Conservation (phyloP, 2,113 vertebrate species). For the Catharus fuscescens region DNA sequence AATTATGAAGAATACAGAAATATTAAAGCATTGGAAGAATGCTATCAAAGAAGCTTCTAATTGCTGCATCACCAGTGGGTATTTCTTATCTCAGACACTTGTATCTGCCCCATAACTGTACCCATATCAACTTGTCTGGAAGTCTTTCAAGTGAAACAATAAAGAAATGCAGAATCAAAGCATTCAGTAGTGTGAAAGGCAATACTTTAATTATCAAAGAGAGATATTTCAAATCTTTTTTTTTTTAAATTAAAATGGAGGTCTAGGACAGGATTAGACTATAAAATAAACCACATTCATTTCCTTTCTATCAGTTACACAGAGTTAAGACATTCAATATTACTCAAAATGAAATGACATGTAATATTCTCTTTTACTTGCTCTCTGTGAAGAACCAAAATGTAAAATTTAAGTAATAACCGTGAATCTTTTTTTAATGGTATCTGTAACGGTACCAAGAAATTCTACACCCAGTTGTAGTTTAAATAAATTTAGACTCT, state of each 20-base stretch:
- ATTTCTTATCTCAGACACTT: background rate
- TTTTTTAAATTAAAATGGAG: background rate
- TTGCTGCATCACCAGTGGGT: background rate
- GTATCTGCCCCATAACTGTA: background rate
- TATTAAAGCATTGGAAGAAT: background rate
- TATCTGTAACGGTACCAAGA: background rate
- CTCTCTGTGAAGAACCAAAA: background rate
- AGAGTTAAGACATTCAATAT: background rate
- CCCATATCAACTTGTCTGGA: background rate
- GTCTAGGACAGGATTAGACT: background rate
- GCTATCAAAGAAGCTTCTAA: background rate
- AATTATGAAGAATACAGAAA: background rate
- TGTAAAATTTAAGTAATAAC: slow-evolving; percentile 11
- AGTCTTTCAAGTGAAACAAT: background rate
- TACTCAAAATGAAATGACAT: background rate
- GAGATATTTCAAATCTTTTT: background rate
- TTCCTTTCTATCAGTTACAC: background rate
- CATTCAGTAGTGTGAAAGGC: background rate
- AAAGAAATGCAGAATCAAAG: background rate
- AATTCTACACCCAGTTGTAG: background rate
- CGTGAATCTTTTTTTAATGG: background rate
- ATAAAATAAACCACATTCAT: background rate
- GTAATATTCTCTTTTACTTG: background rate
- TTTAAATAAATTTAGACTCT: slow-evolving; percentile 3
- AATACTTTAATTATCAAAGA: background rate